Evolutionary conservation across 2,888 invertebrate genomes (phyloP), one percentile per base, ranked within the genome.

Genomic region (Hoplodrina blanda): DNA sequence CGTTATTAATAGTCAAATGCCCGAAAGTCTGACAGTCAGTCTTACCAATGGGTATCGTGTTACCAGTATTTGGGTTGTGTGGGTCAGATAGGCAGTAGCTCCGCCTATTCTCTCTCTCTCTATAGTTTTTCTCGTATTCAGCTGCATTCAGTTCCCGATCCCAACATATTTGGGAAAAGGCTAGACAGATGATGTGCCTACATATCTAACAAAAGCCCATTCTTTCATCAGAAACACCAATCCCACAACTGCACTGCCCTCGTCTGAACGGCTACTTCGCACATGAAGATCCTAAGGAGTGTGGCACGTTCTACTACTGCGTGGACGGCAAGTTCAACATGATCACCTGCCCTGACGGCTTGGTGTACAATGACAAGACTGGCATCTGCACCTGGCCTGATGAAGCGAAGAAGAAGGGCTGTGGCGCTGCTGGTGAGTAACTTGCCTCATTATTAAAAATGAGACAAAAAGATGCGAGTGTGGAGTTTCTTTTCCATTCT

Each of bases 381-480:
- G 98, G 98, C 75, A 99, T 98, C 86, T 99, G 99, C 92, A 98
- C 98, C 25, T 99, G 99, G 99, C 97, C 99, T 0, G 98, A 99
- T 95, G 98, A 98, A 90, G 98, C 98, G 10, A 98, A 98, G 90
- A 98, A 98, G 92, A 97, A 97, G 88, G 98, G 98, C 17, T 99
- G 99, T 90, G 97, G 98, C 4, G 98, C 98, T 11, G 96, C 97
- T 95, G 97, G 98, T 97, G 89, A 86, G 87, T 73, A 25, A 19
- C 33, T 7, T 6, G 4, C 7, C 4, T 44, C 25, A 13, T 57
- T 2, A 37, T 2, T 11, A 41, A 13, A 3, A 41, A 41, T 13
- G 41, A 41, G 8, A 33, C 33, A 33, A 33, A 33, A 41, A 41
- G 3, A 41, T 13, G 8, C 11, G 2, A 37, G 37, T 37, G 10